phyloP scores from a whole-genome alignment of 2,113 vertebrate species.

The Nibea coibor region DNA sequence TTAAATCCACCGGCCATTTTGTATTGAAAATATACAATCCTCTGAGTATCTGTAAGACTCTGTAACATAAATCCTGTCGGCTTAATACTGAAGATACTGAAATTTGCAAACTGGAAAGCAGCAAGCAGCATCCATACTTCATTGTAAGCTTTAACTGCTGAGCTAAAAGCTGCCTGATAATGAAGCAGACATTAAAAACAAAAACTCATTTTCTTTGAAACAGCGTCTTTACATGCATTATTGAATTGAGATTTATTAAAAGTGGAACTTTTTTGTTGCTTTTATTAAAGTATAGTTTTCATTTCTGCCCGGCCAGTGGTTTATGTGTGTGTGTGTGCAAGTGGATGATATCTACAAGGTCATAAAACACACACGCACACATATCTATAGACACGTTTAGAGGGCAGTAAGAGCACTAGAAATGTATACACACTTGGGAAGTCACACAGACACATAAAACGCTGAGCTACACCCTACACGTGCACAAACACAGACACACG shows the following conservation, averaged over 20 bases:
- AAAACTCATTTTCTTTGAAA: constrained; percentile 10
- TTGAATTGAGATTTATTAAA: constrained; percentile 19
- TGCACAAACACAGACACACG: not conserved
- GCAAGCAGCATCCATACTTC: not conserved
- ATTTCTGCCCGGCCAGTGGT: constrained; percentile 31
- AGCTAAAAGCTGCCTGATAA: constrained; percentile 2
- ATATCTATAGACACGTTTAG: not conserved
- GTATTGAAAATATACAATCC: not conserved
- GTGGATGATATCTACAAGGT: not conserved
- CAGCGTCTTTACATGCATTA: not conserved
- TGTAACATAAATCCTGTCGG: no score
- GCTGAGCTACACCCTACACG: not conserved
- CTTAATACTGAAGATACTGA: constrained; percentile 1
- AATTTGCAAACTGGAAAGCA: not conserved
- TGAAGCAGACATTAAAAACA: constrained; percentile 24
- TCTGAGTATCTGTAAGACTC: not conserved
- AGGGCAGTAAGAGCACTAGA: not conserved
- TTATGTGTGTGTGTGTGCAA: not conserved
- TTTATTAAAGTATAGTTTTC: not conserved
- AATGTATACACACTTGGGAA: not conserved
- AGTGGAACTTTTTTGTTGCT: not conserved
- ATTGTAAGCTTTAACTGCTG: constrained; percentile 13
- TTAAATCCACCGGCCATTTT: not conserved
- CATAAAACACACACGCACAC: constrained; percentile 7
- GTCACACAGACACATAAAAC: not conserved